phyloP scores from a whole-genome alignment of 2,888 invertebrate genomes.

The Acleris holmiana region DNA sequence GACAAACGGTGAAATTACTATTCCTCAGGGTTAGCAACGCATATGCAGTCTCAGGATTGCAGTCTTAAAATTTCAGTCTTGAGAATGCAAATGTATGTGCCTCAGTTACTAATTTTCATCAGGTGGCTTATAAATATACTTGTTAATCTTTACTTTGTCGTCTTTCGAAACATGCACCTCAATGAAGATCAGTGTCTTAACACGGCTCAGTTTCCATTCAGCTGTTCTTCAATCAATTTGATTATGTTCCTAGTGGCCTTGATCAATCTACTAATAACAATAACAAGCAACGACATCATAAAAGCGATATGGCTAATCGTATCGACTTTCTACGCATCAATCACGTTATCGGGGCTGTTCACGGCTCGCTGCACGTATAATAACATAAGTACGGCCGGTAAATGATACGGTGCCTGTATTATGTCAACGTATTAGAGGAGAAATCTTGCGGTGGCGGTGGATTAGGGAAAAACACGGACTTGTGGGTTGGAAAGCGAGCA shows the following conservation, averaged over 20 bases:
- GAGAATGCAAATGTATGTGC: too few relatives aligned
- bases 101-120: too few relatives aligned
- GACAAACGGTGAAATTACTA: too few relatives aligned
- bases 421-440: conserved; percentile 56
- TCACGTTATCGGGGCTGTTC: conserved; percentile 65
- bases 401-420: conserved; percentile 43
- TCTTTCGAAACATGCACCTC: too few relatives aligned
- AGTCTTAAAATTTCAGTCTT: too few relatives aligned
- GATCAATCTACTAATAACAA: conserved; percentile 9
- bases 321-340: conserved; percentile 77
- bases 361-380: conserved; percentile 67
- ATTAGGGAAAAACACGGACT: conserved; percentile 18
- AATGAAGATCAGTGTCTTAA: too few relatives aligned
- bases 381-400: conserved; percentile 49
- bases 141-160: too few relatives aligned
- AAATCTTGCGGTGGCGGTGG: conserved; percentile 45
- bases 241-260: background rate
- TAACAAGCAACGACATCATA: conserved; percentile 18
- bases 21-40: too few relatives aligned
- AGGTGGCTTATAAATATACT: too few relatives aligned
- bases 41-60: too few relatives aligned
- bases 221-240: background rate
- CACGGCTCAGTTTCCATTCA: too few relatives aligned
- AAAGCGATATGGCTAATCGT: conserved; percentile 53
- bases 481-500: conserved; percentile 10